Conservation (phyloP, 2,888 invertebrate genomes). For the Eupithecia insigniata region DNA sequence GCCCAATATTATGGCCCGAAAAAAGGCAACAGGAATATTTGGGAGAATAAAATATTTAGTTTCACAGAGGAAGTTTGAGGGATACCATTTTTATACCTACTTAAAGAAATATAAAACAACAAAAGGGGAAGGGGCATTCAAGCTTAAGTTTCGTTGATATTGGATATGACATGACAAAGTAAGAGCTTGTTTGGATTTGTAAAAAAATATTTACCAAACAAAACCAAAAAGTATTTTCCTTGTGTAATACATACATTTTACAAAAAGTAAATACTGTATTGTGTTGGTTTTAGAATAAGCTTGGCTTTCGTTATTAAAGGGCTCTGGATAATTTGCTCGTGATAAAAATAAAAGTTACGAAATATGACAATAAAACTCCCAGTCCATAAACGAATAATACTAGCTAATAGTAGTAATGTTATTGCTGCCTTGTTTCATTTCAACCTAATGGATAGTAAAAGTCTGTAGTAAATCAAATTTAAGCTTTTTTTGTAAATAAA, state of each 20-base stretch:
- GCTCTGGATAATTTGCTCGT: not conserved
- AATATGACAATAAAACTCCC: conserved; percentile 1
- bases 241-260: too few species aligned
- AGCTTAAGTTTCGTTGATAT: not conserved
- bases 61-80: conserved; percentile 18
- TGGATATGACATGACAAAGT: not conserved
- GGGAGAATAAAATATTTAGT: conserved; percentile 29
- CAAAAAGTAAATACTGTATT: too few species aligned
- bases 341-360: not conserved
- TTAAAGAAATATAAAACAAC: not conserved
- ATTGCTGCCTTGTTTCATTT: conserved; percentile 14
- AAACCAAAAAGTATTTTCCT: not conserved
- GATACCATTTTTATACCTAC: conserved; percentile 17
- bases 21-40: conserved; percentile 38
- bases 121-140: not conserved
- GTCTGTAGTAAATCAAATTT: conserved; percentile 24
- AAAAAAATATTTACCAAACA: not conserved
- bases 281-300: not conserved
- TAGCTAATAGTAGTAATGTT: not conserved
- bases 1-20: conserved; percentile 39
- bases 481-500: conserved; percentile 17
- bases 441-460: conserved; percentile 24
- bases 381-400: conserved; percentile 5
- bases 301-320: not conserved
- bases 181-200: not conserved